Base-by-base conservation (phyloP, 2,797 vertebrate genomes). In the Sarcoramphus papa region DNA sequence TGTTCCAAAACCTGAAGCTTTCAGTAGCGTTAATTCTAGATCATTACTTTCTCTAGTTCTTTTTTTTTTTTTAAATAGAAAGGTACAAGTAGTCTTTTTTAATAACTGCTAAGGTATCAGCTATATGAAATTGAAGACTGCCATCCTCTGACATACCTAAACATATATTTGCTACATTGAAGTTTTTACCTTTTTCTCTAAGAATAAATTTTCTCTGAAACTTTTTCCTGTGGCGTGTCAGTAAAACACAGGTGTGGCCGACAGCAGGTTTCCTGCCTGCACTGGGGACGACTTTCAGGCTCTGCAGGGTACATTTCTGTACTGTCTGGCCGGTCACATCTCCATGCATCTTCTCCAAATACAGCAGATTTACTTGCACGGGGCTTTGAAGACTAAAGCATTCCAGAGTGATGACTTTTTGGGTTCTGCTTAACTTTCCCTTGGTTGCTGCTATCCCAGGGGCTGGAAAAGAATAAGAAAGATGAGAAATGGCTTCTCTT, bases 101-200 rank as follows among this genome's bases (percentile, higher is more conserved):
- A 50, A 25, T 68, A 75, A 54, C 40, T 45, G 53, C 59, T 50
- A 10, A 33, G 23, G 8, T 60, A 45, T 70, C 31, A 41, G 23
- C 37, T 56, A 2, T 72, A 19, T 57, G 53, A 70, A 62, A 41
- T 9, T 10, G 23, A 50, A 64, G 50, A 59, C 18, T 74, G 56
- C 48, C 25, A 8, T 63, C 40, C n/a, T 64, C 51, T 68, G 31
- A 33, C 30, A 12, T 48, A 60, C 35, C 24, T 77, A 43, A 73
- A 56, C 14, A 33, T 31, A 2, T n/a, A 15, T 82, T 81, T 78
- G 40, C 41, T 86, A 37, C 23, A 8, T 51, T 30, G 43, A 59
- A 76, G 35, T 56, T 78, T 69, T 97, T 90, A 97, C 96, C 97
- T 97, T 94, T 97, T 67, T 77, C 85, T 63, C 14, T 78, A 67